Evolutionary conservation across 2,888 invertebrate genomes (phyloP).

Genomic region (Drosophila austrosaltans): DNA sequence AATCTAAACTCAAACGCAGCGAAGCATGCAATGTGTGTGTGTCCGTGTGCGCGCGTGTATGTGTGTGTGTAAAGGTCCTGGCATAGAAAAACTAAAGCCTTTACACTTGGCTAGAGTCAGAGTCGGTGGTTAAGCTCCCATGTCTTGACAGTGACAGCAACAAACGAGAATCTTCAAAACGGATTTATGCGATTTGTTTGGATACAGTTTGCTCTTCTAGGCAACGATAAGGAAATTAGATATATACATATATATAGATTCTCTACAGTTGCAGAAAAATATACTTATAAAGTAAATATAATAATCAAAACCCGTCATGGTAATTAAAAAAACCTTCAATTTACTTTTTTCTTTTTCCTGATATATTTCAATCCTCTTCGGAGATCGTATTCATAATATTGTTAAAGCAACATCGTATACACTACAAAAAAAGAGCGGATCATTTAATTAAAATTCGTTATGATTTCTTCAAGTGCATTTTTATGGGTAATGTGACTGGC

Average conservation of each 20-base stretch:
- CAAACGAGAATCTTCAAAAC: not conserved
- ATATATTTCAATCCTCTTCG: too few relatives aligned
- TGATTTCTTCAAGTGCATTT: conserved; percentile 2
- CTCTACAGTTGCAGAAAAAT: too few relatives aligned
- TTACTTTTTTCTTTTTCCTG: too few relatives aligned
- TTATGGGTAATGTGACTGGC: not conserved
- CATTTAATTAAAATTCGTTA: too few relatives aligned
- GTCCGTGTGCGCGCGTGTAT: not conserved
- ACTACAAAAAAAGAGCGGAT: too few relatives aligned
- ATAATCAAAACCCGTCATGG: too few relatives aligned
- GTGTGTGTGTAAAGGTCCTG: conserved; percentile 4
- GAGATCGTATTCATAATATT: too few relatives aligned
- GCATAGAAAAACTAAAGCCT: conserved; percentile 10
- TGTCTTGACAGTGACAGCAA: not conserved
- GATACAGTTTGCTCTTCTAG: not conserved
- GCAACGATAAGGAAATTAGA: not conserved
- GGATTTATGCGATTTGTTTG: conserved; percentile 13
- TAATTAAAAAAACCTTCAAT: too few relatives aligned
- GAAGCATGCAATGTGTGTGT: conserved; percentile 7
- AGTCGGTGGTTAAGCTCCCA: conserved; percentile 10
- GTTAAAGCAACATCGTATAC: too few relatives aligned
- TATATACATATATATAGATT: not conserved
- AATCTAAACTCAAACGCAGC: conserved; percentile 9
- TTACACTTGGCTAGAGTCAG: conserved; percentile 20
- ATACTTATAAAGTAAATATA: too few relatives aligned